phyloP scores from a whole-genome alignment of 2,113 vertebrate species.

The Odobenus rosmarus region DNA sequence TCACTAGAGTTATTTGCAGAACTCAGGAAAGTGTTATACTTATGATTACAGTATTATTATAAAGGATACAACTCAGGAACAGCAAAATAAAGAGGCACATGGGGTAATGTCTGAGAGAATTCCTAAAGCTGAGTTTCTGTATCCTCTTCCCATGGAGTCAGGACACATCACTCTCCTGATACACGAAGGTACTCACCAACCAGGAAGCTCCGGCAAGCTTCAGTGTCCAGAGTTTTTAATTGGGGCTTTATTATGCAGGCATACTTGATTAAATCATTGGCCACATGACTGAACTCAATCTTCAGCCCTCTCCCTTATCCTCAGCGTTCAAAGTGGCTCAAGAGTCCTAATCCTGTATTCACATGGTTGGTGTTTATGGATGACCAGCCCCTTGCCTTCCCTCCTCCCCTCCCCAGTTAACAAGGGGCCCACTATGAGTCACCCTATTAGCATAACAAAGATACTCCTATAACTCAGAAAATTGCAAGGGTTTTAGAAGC shows the following conservation, averaged over 20 bases:
- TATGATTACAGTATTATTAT: neutral
- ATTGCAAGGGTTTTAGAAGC: neutral
- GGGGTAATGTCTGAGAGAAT: neutral
- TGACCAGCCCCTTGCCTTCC: neutral
- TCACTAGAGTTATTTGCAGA: constrained; percentile 8
- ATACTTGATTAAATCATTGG: neutral
- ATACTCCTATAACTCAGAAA: neutral
- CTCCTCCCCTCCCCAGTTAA: fast-evolving
- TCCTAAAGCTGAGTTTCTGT: neutral
- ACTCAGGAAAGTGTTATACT: neutral
- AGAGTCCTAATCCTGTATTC: neutral
- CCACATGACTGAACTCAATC: neutral
- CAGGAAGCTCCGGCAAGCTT: neutral
- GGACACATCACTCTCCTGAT: neutral
- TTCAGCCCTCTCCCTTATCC: neutral
- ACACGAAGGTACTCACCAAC: neutral
- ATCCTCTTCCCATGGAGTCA: neutral
- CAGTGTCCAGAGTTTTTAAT: neutral
- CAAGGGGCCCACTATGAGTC: neutral
- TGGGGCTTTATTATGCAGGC: neutral
- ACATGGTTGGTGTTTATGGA: neutral
- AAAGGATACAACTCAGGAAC: neutral
- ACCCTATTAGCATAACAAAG: neutral
- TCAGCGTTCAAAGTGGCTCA: neutral
- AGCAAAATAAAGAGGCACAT: neutral